phyloP scores from a whole-genome alignment of 2,888 invertebrate genomes.

The Ptilodon capucinus region DNA sequence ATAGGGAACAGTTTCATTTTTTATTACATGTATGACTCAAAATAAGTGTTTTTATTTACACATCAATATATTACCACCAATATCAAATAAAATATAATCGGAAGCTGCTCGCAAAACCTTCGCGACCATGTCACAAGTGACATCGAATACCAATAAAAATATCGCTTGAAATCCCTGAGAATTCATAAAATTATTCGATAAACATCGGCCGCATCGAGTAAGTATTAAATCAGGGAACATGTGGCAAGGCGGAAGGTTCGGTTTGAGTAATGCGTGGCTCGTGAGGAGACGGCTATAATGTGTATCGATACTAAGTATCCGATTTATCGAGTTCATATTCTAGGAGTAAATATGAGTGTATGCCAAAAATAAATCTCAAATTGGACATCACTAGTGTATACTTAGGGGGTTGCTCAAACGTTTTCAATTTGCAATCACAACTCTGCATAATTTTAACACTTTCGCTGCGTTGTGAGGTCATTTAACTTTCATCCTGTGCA shows the following conservation, averaged over 20 bases:
- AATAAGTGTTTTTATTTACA: too few species aligned
- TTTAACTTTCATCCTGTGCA: too few species aligned
- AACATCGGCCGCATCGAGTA: constrained; percentile 17
- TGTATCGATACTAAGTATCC: constrained; percentile 6
- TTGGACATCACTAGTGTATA: too few species aligned
- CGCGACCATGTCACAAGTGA: constrained; percentile 12
- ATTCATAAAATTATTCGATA: constrained; percentile 36
- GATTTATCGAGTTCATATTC: background rate
- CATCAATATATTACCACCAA: background rate
- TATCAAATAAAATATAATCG: background rate
- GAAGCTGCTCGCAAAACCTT: background rate
- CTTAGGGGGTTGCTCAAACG: too few species aligned
- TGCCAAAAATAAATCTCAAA: too few species aligned
- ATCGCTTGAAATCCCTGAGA: constrained; percentile 25
- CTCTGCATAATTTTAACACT: too few species aligned
- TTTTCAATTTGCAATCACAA: too few species aligned
- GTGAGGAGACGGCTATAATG: constrained; percentile 12
- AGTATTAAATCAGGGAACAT: constrained; percentile 28
- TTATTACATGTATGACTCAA: too few species aligned
- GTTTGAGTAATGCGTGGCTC: constrained; percentile 23
- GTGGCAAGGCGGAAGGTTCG: constrained; percentile 6
- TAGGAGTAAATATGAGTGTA: background rate
- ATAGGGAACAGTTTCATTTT: too few species aligned
- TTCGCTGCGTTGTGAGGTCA: too few species aligned
- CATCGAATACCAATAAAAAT: constrained; percentile 20